Conservation (phyloP, 2,113 vertebrate species). For the Brienomyrus longianalis region DNA sequence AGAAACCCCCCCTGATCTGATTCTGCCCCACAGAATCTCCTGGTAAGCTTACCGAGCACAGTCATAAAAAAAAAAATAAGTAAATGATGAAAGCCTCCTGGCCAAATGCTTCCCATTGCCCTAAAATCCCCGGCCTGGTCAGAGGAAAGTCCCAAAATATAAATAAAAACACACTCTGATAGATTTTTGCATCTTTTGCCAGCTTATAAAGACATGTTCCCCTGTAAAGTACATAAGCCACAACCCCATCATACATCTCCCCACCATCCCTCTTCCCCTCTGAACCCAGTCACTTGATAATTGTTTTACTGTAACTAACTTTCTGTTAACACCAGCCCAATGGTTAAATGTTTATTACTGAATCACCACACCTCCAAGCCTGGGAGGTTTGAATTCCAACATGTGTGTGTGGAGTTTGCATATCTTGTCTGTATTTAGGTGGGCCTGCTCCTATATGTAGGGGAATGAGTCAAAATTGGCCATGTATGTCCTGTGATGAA, state of each 20-base stretch:
- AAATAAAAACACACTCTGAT: background rate
- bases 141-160: background rate
- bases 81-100: background rate
- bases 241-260: background rate
- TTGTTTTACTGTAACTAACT: background rate
- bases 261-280: background rate
- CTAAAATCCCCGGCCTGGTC: background rate
- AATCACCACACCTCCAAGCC: background rate
- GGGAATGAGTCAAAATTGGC: background rate
- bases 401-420: background rate
- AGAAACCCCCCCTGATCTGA: background rate
- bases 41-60: background rate
- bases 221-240: background rate
- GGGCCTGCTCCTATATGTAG: background rate
- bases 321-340: background rate
- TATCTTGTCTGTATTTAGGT: background rate
- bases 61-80: background rate
- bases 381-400: background rate
- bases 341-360: background rate
- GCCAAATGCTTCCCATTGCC: background rate
- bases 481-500: background rate
- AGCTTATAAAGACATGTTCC: background rate
- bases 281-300: background rate
- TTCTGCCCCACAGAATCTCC: background rate
- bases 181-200: background rate